phyloP scores from a whole-genome alignment of 1,140 invertebrate species.

The Drosophila setifemur region DNA sequence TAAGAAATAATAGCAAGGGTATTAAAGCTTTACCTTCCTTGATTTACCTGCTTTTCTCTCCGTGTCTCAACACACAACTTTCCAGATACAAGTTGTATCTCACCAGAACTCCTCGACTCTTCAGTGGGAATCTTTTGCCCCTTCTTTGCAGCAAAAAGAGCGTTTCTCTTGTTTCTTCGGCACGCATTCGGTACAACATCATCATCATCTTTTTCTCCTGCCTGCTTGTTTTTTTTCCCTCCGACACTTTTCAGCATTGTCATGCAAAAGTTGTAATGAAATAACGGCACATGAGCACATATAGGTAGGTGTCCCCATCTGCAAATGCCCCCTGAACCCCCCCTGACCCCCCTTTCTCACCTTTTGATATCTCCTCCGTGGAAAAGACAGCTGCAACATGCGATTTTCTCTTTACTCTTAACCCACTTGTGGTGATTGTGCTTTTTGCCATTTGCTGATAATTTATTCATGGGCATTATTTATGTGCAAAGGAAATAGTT shows the following conservation, averaged over 20 bases:
- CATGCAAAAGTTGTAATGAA: conserved; percentile 78
- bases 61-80: conserved; percentile 1
- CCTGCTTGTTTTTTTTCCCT: neutral
- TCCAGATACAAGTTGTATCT: conserved; percentile 14
- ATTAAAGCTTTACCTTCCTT: too few species aligned
- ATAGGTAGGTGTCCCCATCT: conserved; percentile 29
- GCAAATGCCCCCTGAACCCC: neutral
- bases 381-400: conserved; percentile 30
- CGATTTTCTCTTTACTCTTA: conserved; percentile 24
- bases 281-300: conserved; percentile 55
- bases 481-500: neutral
- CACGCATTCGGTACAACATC: conserved; percentile 24
- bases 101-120: conserved; percentile 7
- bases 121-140: conserved; percentile 13
- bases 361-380: neutral
- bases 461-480: conserved; percentile 5
- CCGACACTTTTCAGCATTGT: conserved; percentile 51
- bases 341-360: too few species aligned
- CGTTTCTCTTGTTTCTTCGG: conserved; percentile 13
- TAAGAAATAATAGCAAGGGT: too few species aligned
- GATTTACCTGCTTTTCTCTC: conserved; percentile 9
- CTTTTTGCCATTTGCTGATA: neutral
- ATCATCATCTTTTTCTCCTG: neutral
- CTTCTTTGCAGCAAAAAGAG: neutral
- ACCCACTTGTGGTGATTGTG: neutral